phyloP scores from a whole-genome alignment of 2,797 vertebrate genomes.

The Enteromius thamalakanensis region DNA sequence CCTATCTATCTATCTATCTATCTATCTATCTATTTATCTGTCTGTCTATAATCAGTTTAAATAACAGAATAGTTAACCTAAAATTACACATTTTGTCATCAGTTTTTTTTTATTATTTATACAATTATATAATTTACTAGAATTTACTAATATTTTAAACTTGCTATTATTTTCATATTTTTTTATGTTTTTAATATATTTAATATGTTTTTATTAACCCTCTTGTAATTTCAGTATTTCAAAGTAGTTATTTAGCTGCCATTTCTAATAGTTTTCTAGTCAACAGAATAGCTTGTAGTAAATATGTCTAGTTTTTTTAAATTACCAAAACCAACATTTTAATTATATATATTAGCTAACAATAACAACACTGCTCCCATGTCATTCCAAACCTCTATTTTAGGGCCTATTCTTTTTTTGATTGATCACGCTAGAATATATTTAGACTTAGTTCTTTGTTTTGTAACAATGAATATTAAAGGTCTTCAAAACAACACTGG shows the following conservation, averaged over 20 bases:
- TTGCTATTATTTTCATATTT: neutral
- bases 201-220: too few relatives aligned
- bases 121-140: neutral
- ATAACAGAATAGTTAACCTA: neutral
- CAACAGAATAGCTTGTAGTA: too few relatives aligned
- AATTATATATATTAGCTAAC: neutral
- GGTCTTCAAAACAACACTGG: neutral
- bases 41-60: too few relatives aligned
- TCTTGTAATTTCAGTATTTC: too few relatives aligned
- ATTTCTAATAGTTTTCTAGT: too few relatives aligned
- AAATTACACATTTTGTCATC: neutral
- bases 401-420: neutral
- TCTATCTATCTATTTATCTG: too few relatives aligned
- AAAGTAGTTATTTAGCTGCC: too few relatives aligned
- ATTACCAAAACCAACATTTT: too few relatives aligned
- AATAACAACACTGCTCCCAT: neutral
- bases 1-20: too few relatives aligned
- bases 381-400: neutral
- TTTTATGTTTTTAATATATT: too few relatives aligned
- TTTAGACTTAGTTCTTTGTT: neutral
- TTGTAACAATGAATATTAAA: neutral
- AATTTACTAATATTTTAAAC: neutral
- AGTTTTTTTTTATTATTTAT: neutral
- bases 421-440: too few relatives aligned
- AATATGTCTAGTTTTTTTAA: too few relatives aligned